Evolutionary conservation across 2,113 vertebrate genomes (phyloP).

Genomic region (Maccullochella peelii): DNA sequence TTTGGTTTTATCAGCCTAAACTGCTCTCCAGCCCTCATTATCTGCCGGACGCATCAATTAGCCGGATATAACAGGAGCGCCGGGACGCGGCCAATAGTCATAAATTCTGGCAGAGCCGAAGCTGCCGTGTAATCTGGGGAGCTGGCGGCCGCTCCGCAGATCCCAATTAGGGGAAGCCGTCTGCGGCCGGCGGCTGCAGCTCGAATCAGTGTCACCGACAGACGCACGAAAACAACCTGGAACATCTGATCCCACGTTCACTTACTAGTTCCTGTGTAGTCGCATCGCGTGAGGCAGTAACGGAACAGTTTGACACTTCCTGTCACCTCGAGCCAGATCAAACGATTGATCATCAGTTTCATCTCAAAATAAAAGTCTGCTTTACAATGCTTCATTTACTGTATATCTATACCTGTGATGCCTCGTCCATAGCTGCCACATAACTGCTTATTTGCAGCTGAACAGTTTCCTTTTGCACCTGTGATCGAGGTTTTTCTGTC

Average conservation of each 20-base stretch:
- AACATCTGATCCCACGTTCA: neutral
- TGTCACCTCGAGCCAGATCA: too few relatives aligned
- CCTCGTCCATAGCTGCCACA: too few relatives aligned
- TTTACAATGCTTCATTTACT: too few relatives aligned
- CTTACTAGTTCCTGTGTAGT: too few relatives aligned
- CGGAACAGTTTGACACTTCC: too few relatives aligned
- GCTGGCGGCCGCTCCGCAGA: slow-evolving; percentile 19
- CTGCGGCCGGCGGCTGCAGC: slow-evolving; percentile 25
- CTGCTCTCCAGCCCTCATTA: neutral
- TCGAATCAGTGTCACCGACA: neutral
- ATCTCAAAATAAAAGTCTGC: too few relatives aligned
- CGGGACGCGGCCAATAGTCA: slow-evolving; percentile 51
- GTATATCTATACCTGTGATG: too few relatives aligned
- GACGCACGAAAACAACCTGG: neutral
- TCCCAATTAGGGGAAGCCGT: slow-evolving; percentile 51
- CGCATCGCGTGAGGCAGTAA: too few relatives aligned
- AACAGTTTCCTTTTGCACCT: neutral
- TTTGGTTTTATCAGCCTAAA: slow-evolving; percentile 14
- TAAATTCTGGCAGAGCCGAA: slow-evolving; percentile 41
- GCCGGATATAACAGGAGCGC: slow-evolving; percentile 32
- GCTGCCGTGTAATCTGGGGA: slow-evolving; percentile 42
- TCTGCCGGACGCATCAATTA: slow-evolving; percentile 55
- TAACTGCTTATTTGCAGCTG: neutral
- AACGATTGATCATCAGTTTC: too few relatives aligned
- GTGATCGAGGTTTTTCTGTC: neutral